These are phyloP conservation scores for Colistium nudipinnis DNA, from an alignment of 2,113 vertebrate genomes.

Conservation along the genomic window DNA sequence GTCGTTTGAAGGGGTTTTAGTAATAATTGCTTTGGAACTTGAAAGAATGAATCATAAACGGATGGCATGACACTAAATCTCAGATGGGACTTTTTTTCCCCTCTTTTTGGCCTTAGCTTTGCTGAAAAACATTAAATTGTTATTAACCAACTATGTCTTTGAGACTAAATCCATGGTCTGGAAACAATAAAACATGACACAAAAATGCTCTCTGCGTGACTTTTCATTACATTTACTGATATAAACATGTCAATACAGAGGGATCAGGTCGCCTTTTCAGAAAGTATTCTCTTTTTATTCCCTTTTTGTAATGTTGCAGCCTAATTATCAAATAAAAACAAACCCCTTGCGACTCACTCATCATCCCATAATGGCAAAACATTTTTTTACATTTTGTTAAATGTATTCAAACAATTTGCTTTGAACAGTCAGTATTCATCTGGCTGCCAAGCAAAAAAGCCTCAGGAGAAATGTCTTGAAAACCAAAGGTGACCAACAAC, in stretches of 20 bases:
- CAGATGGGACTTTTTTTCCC: neutral
- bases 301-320: too few relatives aligned
- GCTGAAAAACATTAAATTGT: conserved; percentile 23
- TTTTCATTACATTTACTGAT: conserved; percentile 19
- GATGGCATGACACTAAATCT: conserved; percentile 4
- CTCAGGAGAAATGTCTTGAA: too few relatives aligned
- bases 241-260: conserved; percentile 42
- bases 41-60: neutral
- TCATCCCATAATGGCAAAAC: too few relatives aligned
- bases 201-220: conserved; percentile 7
- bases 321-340: too few relatives aligned
- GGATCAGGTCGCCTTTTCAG: conserved; percentile 10
- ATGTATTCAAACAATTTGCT: too few relatives aligned
- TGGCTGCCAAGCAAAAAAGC: neutral
- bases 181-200: conserved; percentile 45
- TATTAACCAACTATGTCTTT: conserved; percentile 19
- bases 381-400: too few relatives aligned
- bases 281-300: too few relatives aligned
- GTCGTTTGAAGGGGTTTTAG: neutral
- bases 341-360: too few relatives aligned
- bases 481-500: too few relatives aligned
- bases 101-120: conserved; percentile 14
- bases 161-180: conserved; percentile 27
- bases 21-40: neutral
- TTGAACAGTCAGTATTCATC: too few relatives aligned